Evolutionary conservation across 1,140 invertebrate genomes (phyloP).

Genomic region (Hyles vespertilio): DNA sequence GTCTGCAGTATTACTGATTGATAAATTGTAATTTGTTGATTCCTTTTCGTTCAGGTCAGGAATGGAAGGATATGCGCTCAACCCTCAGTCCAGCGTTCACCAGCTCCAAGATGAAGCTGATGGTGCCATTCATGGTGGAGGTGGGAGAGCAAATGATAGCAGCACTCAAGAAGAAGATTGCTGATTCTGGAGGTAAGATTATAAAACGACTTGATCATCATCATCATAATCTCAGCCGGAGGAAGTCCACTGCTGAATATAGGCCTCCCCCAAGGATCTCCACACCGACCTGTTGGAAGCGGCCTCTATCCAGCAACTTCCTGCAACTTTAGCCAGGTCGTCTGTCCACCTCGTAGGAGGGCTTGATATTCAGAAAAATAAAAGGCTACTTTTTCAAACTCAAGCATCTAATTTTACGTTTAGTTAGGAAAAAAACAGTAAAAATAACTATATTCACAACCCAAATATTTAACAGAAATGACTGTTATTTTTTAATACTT

Average conservation of each 20-base stretch:
- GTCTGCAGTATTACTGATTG: too few species aligned
- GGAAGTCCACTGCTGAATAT: too few species aligned
- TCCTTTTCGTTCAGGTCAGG: slow-evolving; percentile 49
- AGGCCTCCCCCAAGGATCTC: too few species aligned
- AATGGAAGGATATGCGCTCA: slow-evolving; percentile 77
- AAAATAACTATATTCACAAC: background rate
- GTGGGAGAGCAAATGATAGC: slow-evolving; percentile 46
- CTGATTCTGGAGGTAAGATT: slow-evolving; percentile 29
- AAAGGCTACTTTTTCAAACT: background rate
- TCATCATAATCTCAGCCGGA: too few species aligned
- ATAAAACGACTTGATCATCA: background rate
- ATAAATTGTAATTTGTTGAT: background rate
- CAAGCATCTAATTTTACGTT: background rate
- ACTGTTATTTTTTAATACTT: background rate
- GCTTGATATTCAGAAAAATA: too few species aligned
- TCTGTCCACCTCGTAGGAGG: background rate
- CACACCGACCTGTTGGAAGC: too few species aligned
- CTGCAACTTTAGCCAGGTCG: too few species aligned
- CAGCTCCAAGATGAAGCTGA: slow-evolving; percentile 73
- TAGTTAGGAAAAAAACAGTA: slow-evolving; percentile 1
- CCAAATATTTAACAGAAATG: background rate
- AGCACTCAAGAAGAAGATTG: slow-evolving; percentile 31
- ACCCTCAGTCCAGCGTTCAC: slow-evolving; percentile 78
- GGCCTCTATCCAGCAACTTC: too few species aligned
- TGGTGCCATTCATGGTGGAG: slow-evolving; percentile 51